Base-by-base conservation (phyloP, 2,113 vertebrate genomes). In the Limnothrissa miodon region DNA sequence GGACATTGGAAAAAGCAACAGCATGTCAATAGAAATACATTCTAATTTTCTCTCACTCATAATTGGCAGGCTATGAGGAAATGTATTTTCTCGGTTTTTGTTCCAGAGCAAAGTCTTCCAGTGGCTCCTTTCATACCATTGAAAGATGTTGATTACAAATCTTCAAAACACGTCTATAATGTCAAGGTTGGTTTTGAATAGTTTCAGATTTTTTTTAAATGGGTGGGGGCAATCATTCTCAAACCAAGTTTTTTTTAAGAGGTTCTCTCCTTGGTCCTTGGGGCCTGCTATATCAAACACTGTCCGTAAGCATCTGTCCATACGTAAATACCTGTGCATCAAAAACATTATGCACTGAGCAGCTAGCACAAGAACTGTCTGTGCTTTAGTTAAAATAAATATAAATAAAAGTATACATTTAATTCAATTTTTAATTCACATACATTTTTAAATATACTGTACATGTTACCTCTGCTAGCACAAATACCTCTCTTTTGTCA, bases 91-190 rank as follows among this genome's bases (percentile, higher is more conserved):
- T 82, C 44, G 83, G 78, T 78, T 82, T 87, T 90, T 87, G 80
- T 85, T 91, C 80, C 74, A 78, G n/a, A 13, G 33, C n/a, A 29
- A 33, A 21, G 86, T 62, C 87, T 23, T 46, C 59, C 89, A 84
- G 45, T 88, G 59, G 79, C 56, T 70, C 90, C 80, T 87, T 88
- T 87, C 83, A 39, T 45, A 33, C 39, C 83, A 84, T 84, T 88
- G 88, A 90, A 87, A 83, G 78, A 85, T 80, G 85, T 78, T 83
- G 89, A 90, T 86, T 90, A 81, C 84, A 83, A 84, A 78, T 83
- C 39, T 84, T 85, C 66, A 82, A 70, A 83, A 81, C 62, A 46
- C 87, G 83, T 25, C 84, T 87, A 53, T 81, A 85, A 90, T 85
- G 80, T 88, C 89, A 91, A 82, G 66, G 56, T 86, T 79, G 74